phyloP scores from a whole-genome alignment of 2,888 invertebrate species.

The Amblyjoppa fuscipennis region DNA sequence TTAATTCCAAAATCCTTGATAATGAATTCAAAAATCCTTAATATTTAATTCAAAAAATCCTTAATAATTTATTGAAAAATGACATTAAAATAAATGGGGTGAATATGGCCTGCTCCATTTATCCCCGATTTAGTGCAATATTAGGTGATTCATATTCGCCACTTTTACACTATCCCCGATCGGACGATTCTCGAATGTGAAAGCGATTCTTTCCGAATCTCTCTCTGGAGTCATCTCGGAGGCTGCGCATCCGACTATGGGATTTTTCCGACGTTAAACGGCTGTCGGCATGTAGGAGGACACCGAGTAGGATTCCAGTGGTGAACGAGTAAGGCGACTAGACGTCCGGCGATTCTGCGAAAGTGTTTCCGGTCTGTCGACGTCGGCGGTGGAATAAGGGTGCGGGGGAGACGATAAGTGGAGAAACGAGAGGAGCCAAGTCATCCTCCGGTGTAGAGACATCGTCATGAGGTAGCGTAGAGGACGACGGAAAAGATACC shows the following conservation, averaged over 20 bases:
- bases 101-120: too few relatives aligned
- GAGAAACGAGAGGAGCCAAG: slow-evolving; percentile 1
- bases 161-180: too few relatives aligned
- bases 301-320: neutral
- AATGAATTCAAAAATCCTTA: too few relatives aligned
- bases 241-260: neutral
- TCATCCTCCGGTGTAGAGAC: neutral
- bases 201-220: slow-evolving; percentile 26
- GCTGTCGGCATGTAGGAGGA: neutral
- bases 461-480: slow-evolving; percentile 10
- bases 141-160: too few relatives aligned
- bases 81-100: too few relatives aligned
- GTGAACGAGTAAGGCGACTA: neutral
- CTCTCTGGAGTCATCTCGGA: too few relatives aligned
- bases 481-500: slow-evolving; percentile 5
- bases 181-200: slow-evolving; percentile 2
- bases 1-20: too few relatives aligned
- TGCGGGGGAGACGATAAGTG: slow-evolving; percentile 21
- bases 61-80: too few relatives aligned
- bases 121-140: too few relatives aligned
- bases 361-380: slow-evolving; percentile 61
- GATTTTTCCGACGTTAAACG: neutral
- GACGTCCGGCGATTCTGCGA: slow-evolving; percentile 62
- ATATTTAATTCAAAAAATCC: too few relatives aligned
- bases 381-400: slow-evolving; percentile 28